Evolutionary conservation across 2,113 vertebrate species (phyloP).

Genomic region (Maccullochella peelii): DNA sequence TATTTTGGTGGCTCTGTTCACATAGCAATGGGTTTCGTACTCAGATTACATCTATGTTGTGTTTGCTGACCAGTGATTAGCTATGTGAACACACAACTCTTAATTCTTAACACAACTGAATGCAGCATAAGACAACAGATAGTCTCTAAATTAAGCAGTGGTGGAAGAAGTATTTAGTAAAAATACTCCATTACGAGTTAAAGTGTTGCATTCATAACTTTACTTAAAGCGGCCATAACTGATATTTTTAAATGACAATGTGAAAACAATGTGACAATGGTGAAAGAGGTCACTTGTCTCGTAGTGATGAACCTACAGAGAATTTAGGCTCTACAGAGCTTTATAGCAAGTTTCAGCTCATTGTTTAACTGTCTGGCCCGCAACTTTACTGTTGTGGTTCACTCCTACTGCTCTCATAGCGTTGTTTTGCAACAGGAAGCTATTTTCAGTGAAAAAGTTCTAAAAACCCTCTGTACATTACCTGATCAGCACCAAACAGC

Average conservation of each 20-base stretch:
- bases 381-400: not conserved
- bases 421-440: not conserved
- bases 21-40: not conserved
- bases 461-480: not conserved
- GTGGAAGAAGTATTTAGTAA: not conserved
- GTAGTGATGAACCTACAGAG: not conserved
- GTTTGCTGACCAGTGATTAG: slow-evolving; percentile 26
- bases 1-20: slow-evolving; percentile 6
- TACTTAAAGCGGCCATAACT: no score
- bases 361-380: not conserved
- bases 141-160: slow-evolving; percentile 8
- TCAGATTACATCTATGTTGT: slow-evolving; percentile 14
- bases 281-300: not conserved
- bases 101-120: not conserved
- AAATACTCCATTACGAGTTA: not conserved
- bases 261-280: not conserved
- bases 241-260: not conserved
- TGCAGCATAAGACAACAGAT: not conserved
- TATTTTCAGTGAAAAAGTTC: not conserved
- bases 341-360: not conserved
- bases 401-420: not conserved
- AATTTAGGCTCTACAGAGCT: not conserved
- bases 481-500: not conserved
- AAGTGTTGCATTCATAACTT: not conserved
- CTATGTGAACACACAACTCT: no score